Base-by-base conservation (phyloP, 2,797 vertebrate genomes). In the Okamejei kenojei region DNA sequence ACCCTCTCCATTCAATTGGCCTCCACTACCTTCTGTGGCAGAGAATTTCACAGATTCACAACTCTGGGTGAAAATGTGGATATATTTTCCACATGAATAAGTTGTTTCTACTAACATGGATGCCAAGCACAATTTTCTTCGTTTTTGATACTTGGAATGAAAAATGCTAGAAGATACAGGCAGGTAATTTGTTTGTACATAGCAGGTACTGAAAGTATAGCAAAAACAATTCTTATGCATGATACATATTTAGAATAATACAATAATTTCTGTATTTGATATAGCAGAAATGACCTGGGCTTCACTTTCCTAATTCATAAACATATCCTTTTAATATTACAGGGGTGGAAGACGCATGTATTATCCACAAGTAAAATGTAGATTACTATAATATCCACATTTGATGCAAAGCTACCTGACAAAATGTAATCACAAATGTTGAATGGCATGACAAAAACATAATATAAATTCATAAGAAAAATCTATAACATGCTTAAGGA, bases 271-370 rank as follows among this genome's bases (percentile, higher is more conserved):
- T 32, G n/a, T 78, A 78, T 38, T 45, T 17, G 6, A 15, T 35
- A 35, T 38, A 21, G 35, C 79, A 80, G 32, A 21, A 80, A 80
- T 45, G 13, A 80, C 17, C 38, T 80, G 79, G 35, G 38, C 79
- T 38, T 13, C 79, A 15, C 45, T 15, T 45, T 45, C 13, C 19
- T 8, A 54, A 19, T 81, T 81, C 19, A 81, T 19, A 45, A 38
- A 81, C 19, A 38, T 79, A 15, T 79, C 79, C 77, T 32, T 81
- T 81, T 81, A 81, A 45, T 81, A 81, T 81, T 81, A 81, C 35
- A 61, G 23, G 23, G 58, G 1, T 6, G 23, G 26, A 82, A 61
- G 11, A 84, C 26, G 58, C 11, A 61, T 11, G 10, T 15, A 61
- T 84, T 61, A 58, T 10, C 45, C 45, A 8, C 54, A 84, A 61